Base-by-base conservation (phyloP, 2,888 invertebrate species). In the Meloe dianella region DNA sequence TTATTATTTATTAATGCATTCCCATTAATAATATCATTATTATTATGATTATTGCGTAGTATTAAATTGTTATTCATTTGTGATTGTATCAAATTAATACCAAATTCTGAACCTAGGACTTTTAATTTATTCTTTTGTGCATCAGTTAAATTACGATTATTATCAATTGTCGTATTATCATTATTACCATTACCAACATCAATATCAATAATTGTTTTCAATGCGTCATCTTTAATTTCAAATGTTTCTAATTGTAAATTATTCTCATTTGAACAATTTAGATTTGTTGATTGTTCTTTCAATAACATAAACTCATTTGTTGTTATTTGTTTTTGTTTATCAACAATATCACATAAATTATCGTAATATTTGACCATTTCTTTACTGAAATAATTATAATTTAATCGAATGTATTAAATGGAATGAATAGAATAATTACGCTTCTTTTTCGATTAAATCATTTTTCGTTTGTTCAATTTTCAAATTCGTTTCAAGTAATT, bases 341-440 rank as follows among this genome's bases (percentile, higher is more conserved):
- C 88, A 0, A 88, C 87, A 74, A 87, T 86, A 78, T 86, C 86
- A 41, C 87, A 88, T 54, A 91, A 78, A 75, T 89, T 86, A n/a
- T 88, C 85, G 74, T 91, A 91, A 78, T 90, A 90, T 74, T 87
- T 86, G 76, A 88, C 85, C 73, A 89, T 85, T 80, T 87, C 87
- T 65, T 84, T 84, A 57, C 90, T 90, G 73, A 38, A 85, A 85
- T 68, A 71, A 59, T 64, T 63, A 65, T 35, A 30, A 65, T 57
- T 60, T 58, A 47, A 20, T 20, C 0, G 2, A 47, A 20, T 17
- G 6, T 47, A 17, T 14, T 35, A 14, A 30, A 30, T 35, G 4
- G 14, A 35, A 14, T 4, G 1, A 12, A 14, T 35, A 41, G n/a
- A 7, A 63, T 61, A 76, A 81, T 80, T 81, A 84, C 83, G 83